A percentile compares a stretch with the other conserved stretches of the same genome.
These are phyloP conservation scores for Plutella xylostella DNA, from an alignment of 2,888 invertebrate species.

Conservation along the genomic window DNA sequence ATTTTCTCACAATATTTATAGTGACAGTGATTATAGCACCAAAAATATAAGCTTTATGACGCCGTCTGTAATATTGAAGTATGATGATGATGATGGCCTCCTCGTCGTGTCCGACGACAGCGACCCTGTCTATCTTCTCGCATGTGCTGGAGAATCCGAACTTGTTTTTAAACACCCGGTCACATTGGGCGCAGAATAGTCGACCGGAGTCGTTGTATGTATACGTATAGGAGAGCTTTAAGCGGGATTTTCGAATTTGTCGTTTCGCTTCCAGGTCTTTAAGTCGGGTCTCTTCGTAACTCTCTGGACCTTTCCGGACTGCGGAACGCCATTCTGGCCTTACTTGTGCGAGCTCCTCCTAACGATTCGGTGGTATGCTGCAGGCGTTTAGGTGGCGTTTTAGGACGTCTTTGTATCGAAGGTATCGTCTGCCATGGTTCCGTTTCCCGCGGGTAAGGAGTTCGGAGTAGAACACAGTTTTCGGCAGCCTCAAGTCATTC, in stretches of 20 bases:
- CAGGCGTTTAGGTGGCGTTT: conserved; percentile 8
- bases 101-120: neutral
- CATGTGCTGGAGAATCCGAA: neutral
- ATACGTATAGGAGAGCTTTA: neutral
- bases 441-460: conserved; percentile 10
- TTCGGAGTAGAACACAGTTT: conserved; percentile 15
- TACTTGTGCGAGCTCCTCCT: neutral
- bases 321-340: neutral
- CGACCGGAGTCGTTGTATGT: neutral
- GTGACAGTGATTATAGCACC: no score
- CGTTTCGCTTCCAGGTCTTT: neutral
- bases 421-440: neutral
- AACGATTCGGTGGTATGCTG: neutral
- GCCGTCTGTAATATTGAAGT: no score
- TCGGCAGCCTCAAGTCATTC: conserved; percentile 11
- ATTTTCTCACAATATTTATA: no score
- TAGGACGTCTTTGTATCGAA: conserved; percentile 13
- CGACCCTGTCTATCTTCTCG: neutral
- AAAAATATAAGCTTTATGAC: no score
- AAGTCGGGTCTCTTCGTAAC: neutral
- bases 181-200: neutral
- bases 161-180: neutral
- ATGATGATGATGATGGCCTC: no score
- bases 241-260: neutral
- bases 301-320: neutral